A percentile compares a stretch with the other conserved stretches of the same genome.
Conservation (phyloP, 2,888 invertebrate genomes). For the Frankliniella fusca region DNA sequence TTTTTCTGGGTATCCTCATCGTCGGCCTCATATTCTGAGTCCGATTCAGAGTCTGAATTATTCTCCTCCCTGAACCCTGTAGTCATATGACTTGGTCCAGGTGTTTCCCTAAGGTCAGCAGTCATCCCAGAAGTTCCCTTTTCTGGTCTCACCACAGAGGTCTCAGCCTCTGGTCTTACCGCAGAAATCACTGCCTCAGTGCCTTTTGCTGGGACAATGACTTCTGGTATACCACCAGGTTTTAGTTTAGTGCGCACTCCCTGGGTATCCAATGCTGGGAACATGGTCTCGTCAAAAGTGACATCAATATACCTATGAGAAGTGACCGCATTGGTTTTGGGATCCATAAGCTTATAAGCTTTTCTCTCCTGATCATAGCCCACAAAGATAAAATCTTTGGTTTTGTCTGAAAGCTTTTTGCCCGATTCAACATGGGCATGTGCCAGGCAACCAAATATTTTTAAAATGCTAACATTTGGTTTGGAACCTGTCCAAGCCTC, state of each 20-base stretch:
- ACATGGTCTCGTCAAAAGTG: not conserved
- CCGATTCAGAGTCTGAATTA: not conserved
- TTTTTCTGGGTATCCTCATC: constrained; percentile 2
- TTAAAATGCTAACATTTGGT: not conserved
- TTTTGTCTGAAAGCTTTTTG: not conserved
- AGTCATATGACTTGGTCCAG: not conserved
- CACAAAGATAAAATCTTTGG: constrained; percentile 8
- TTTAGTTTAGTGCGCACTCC: not conserved
- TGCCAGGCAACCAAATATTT: not conserved
- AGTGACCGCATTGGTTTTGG: not conserved
- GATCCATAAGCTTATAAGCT: not conserved
- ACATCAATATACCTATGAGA: constrained; percentile 7
- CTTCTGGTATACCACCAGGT: not conserved
- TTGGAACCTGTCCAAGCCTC: constrained; percentile 13
- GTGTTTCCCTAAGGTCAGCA: not conserved
- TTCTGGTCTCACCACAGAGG: not conserved
- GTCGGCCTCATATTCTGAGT: not conserved
- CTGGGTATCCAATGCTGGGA: not conserved
- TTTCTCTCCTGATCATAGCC: not conserved
- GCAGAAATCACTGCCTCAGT: not conserved
- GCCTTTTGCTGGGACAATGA: not conserved
- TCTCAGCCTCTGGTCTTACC: not conserved
- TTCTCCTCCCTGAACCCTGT: not conserved
- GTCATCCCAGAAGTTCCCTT: not conserved
- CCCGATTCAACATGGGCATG: not conserved